phyloP scores from a whole-genome alignment of 1,140 invertebrate species.

The Riptortus pedestris region DNA sequence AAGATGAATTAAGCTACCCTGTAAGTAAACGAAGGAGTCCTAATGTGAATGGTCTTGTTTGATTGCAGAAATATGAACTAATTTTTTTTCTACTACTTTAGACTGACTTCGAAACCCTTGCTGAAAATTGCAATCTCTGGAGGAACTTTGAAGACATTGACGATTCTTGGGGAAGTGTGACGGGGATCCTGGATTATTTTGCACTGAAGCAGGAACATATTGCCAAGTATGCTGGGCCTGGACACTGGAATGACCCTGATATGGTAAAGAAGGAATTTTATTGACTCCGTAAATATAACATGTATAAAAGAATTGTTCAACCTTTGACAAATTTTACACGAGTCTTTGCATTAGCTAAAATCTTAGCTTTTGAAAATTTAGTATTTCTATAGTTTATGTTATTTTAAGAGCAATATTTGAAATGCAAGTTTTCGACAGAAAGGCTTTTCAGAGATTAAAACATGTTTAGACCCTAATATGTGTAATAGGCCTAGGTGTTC shows the following conservation, averaged over 20 bases:
- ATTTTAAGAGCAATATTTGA: too few species aligned
- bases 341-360: too few species aligned
- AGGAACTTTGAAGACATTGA: conserved; percentile 78
- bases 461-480: too few species aligned
- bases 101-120: conserved; percentile 59
- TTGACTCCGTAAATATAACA: too few species aligned
- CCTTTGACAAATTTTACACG: not conserved
- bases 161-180: conserved; percentile 66
- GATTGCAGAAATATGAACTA: too few species aligned
- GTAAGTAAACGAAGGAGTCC: conserved; percentile 34
- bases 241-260: conserved; percentile 87
- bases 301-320: conserved; percentile 36
- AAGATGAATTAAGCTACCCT: conserved; percentile 39
- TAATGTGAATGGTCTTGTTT: too few species aligned
- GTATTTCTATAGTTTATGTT: too few species aligned
- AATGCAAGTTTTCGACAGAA: too few species aligned
- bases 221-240: conserved; percentile 61
- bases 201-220: conserved; percentile 61
- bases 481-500: too few species aligned
- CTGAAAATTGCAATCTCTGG: conserved; percentile 73
- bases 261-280: conserved; percentile 60
- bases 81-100: too few species aligned
- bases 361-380: too few species aligned
- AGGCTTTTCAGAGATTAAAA: too few species aligned
- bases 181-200: conserved; percentile 67